A percentile compares a stretch with the other conserved stretches of the same genome.
phyloP scores from a whole-genome alignment of 2,888 invertebrate genomes.

The Orthonevra nobilis region DNA sequence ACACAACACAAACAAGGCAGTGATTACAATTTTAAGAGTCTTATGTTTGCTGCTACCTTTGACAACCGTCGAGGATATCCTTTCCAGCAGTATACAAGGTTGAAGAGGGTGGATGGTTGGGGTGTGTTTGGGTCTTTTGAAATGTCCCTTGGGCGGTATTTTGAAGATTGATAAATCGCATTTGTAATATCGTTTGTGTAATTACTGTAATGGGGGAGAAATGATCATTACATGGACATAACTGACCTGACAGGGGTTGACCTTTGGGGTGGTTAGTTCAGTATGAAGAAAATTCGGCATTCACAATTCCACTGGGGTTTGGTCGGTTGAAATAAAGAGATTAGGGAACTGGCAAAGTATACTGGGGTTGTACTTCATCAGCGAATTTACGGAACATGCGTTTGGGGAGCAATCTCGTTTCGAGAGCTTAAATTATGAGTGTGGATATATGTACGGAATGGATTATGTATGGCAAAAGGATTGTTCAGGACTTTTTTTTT shows the following conservation, averaged over 20 bases:
- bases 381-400: too few species aligned
- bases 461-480: too few species aligned
- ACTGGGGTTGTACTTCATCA: too few species aligned
- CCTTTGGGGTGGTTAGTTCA: slow-evolving; percentile 23
- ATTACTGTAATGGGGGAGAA: slow-evolving; percentile 42
- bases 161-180: slow-evolving; percentile 42
- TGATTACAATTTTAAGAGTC: slow-evolving; percentile 8
- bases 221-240: slow-evolving; percentile 42
- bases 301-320: too few species aligned
- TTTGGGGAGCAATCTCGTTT: too few species aligned
- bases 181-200: slow-evolving; percentile 49
- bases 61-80: slow-evolving; percentile 9
- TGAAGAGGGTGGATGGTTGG: not conserved
- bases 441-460: too few species aligned
- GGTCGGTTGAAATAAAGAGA: too few species aligned
- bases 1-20: not conserved
- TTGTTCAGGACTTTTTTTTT: too few species aligned
- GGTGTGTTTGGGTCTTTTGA: slow-evolving; percentile 16
- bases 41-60: slow-evolving; percentile 6
- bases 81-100: not conserved
- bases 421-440: too few species aligned
- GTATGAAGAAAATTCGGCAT: too few species aligned
- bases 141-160: slow-evolving; percentile 34
- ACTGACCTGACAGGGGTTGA: too few species aligned
- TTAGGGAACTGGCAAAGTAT: too few species aligned